Evolutionary conservation across 2,888 invertebrate species (phyloP).

Genomic region (Formica aserva): DNA sequence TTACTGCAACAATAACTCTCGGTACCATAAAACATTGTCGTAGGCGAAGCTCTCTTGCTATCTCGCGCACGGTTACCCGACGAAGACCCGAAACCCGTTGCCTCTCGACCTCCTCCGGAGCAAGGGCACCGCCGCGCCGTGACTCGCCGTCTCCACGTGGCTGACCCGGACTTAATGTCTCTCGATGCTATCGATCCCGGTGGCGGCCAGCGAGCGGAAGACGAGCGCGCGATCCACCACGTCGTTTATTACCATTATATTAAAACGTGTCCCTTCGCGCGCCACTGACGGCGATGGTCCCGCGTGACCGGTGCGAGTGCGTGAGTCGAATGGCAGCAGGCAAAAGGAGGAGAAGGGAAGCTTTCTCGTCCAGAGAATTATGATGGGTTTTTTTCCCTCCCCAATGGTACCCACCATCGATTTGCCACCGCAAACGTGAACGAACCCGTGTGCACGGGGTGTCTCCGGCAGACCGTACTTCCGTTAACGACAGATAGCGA

Average conservation of each 20-base stretch:
- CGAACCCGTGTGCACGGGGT: neutral
- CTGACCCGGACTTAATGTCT: constrained; percentile 51
- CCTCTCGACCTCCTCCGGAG: neutral
- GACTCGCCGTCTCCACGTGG: constrained; percentile 47
- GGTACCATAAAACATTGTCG: constrained; percentile 55
- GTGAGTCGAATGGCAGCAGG: constrained; percentile 60
- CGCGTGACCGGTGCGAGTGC: constrained; percentile 58
- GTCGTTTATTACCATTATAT: constrained; percentile 70
- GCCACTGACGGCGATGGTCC: constrained; percentile 27
- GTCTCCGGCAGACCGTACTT: constrained; percentile 41
- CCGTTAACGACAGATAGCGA: constrained; percentile 52
- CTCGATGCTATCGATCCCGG: constrained; percentile 47
- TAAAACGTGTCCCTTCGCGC: constrained; percentile 64
- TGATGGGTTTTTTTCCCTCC: constrained; percentile 14
- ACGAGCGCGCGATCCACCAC: constrained; percentile 34
- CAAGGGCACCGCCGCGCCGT: constrained; percentile 33
- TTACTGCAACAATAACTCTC: constrained; percentile 57
- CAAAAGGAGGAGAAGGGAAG: neutral
- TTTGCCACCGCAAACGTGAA: constrained; percentile 24
- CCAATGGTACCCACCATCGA: constrained; percentile 11
- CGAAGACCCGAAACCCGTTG: constrained; percentile 46
- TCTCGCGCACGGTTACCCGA: constrained; percentile 50
- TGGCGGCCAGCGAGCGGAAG: constrained; percentile 4
- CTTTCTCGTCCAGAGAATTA: constrained; percentile 20
- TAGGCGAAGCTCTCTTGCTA: constrained; percentile 41